Percentiles rank a stretch among this genome's conserved stretches.
These are phyloP conservation scores for Cataglyphis albicans DNA, from an alignment of 2,888 invertebrate genomes.

Conservation along the genomic window DNA sequence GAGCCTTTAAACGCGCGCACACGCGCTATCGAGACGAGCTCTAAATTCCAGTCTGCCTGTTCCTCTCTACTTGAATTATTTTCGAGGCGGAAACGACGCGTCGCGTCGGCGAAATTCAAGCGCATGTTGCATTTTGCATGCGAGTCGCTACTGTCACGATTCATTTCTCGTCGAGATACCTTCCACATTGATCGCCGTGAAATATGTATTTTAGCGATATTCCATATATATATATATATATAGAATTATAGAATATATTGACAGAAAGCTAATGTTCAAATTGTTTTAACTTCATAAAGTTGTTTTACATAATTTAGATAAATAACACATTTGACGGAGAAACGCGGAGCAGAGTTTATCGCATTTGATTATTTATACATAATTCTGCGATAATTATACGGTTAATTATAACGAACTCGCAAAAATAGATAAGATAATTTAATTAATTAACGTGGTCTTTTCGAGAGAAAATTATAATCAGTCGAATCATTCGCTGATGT, in stretches of 20 bases:
- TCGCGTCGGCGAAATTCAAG: slow-evolving; percentile 64
- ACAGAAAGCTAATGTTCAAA: not conserved
- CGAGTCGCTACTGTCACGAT: slow-evolving; percentile 50
- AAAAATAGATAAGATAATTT: not conserved
- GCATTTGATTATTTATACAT: not conserved
- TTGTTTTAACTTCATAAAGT: not conserved
- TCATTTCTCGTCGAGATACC: slow-evolving; percentile 63
- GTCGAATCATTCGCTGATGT: not conserved
- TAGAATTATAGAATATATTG: not conserved
- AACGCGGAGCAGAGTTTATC: not conserved
- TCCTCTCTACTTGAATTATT: slow-evolving; percentile 31
- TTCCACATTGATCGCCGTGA: slow-evolving; percentile 7
- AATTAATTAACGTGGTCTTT: not conserved
- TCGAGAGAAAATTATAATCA: slow-evolving; percentile 2
- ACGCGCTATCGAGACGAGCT: not conserved
- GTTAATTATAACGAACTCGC: not conserved
- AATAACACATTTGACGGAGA: not conserved
- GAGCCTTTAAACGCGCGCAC: slow-evolving; percentile 9
- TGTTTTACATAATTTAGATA: not conserved
- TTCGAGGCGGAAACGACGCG: slow-evolving; percentile 55
- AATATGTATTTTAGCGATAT: not conserved
- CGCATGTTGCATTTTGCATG: slow-evolving; percentile 57
- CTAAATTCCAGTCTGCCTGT: slow-evolving; percentile 1
- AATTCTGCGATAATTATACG: not conserved
- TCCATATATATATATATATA: not conserved